phyloP scores from a whole-genome alignment of 2,113 vertebrate genomes.

The Corythoichthys haematopterus region DNA sequence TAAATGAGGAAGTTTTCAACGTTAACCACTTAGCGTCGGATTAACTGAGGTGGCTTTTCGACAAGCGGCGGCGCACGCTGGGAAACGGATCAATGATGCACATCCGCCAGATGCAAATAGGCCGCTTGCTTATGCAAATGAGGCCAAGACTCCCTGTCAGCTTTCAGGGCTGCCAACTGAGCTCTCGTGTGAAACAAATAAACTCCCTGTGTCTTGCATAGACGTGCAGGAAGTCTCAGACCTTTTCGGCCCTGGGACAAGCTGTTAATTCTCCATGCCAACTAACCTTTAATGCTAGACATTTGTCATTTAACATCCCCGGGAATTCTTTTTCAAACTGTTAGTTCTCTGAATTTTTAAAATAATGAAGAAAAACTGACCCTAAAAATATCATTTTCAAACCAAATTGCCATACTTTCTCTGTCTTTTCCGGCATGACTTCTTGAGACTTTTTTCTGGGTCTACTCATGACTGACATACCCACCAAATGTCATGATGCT shows the following conservation, averaged over 20 bases:
- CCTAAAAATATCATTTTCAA: too few species aligned
- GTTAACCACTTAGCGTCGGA: not conserved
- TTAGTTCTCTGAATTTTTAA: too few species aligned
- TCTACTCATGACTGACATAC: not conserved
- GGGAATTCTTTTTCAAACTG: too few species aligned
- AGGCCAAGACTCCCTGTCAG: conserved; percentile 35
- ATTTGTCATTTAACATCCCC: too few species aligned
- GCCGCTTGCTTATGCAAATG: conserved; percentile 46
- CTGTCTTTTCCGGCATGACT: too few species aligned
- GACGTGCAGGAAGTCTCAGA: not conserved
- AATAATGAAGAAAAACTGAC: too few species aligned
- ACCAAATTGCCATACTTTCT: too few species aligned
- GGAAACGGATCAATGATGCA: conserved; percentile 12
- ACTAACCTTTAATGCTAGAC: too few species aligned
- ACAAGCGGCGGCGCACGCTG: not conserved
- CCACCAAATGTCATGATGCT: not conserved
- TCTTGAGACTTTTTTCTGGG: too few species aligned
- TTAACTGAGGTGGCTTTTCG: not conserved
- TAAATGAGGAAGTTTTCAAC: not conserved
- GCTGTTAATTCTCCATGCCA: not conserved
- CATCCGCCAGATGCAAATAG: conserved; percentile 41
- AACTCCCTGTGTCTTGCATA: not conserved
- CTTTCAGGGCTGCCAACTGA: conserved; percentile 17
- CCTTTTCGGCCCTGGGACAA: not conserved
- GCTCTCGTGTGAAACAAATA: conserved; percentile 20